Evolutionary conservation across 2,797 vertebrate species (phyloP), one percentile per base, ranked within the genome.

Genomic region (Danio tinwini): DNA sequence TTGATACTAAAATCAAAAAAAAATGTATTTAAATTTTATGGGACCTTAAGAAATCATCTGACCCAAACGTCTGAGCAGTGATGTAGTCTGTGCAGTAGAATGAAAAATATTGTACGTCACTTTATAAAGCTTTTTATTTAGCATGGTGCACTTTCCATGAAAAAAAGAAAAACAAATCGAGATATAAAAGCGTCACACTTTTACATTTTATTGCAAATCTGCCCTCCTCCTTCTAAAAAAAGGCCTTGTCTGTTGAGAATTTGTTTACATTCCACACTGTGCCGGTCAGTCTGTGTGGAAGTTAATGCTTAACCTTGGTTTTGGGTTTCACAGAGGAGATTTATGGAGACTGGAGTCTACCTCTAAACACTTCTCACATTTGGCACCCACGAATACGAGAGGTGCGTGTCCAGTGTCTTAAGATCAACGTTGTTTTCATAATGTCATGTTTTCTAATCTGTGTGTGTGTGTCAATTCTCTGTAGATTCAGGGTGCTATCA

Each of bases 331-430:
- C 87, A 99, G 98, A 95, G 77, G 93, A 96, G 88, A 96, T 99
- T 92, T 99, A 99, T 13, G 96, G 97, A 68, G 96, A 99, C 89
- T 94, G 96, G 94, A 93, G 82, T 1, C 86, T 96, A 86, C 96
- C 97, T 0, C 88, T 97, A 59, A 91, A 96, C 90, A 99, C 97
- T 0, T 90, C 95, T 13, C 97, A 98, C 82, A 86, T 98, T 84
- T 99, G 97, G 97, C 94, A 98, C 5, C 97, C 98, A 49, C 92
- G 97, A 45, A 98, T 99, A 12, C 90, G 94, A 93, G 98, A 99
- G 94, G 98, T 98, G 86, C 6, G 58, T 53, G 16, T 21, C 55
- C 37, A 40, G 7, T 19, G 14, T 64, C 11, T 67, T 13, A 68
- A 58, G 7, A 58, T 70, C 5, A 53, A 16, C 76, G 10, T 9